Percentiles rank a stretch among this genome's conserved stretches.
These are phyloP conservation scores for Drosophila cyrtoloma DNA, from an alignment of 2,888 invertebrate species.

Conservation along the genomic window DNA sequence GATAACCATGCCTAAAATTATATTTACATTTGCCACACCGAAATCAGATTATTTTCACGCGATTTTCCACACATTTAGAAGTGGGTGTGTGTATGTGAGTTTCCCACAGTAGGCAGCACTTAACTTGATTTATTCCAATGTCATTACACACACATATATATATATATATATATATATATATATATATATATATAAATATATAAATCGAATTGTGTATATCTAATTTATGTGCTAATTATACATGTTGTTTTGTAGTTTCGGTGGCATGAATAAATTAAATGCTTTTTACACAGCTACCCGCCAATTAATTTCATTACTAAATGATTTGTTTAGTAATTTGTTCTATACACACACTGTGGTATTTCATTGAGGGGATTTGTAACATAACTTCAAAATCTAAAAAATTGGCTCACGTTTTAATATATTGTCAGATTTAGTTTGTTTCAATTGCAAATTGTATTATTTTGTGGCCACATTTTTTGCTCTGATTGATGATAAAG, in stretches of 20 bases:
- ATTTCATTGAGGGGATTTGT: not conserved
- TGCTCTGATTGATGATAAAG: not conserved
- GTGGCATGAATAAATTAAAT: conserved; percentile 64
- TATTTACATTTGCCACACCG: conserved; percentile 35
- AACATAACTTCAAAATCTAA: not conserved
- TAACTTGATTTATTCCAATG: conserved; percentile 46
- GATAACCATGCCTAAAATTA: conserved; percentile 22
- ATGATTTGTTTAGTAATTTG: conserved; percentile 64
- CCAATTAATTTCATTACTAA: conserved; percentile 61
- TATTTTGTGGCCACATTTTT: not conserved
- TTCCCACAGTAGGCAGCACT: conserved; percentile 8
- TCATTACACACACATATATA: conserved; percentile 13
- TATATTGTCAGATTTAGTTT: not conserved
- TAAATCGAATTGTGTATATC: conserved; percentile 7
- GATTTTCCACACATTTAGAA: conserved; percentile 8
- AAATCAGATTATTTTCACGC: conserved; percentile 52
- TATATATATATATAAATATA: not conserved
- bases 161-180: not conserved
- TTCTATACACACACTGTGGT: conserved; percentile 17
- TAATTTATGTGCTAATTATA: conserved; percentile 68
- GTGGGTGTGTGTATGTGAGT: not conserved
- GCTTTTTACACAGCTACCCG: conserved; percentile 48
- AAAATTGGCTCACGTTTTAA: conserved; percentile 6
- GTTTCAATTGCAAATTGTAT: not conserved
- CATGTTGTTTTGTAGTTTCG: conserved; percentile 42